These are phyloP conservation scores for Denticeps clupeoides DNA, from an alignment of 2,797 vertebrate genomes.

Conservation along the genomic window DNA sequence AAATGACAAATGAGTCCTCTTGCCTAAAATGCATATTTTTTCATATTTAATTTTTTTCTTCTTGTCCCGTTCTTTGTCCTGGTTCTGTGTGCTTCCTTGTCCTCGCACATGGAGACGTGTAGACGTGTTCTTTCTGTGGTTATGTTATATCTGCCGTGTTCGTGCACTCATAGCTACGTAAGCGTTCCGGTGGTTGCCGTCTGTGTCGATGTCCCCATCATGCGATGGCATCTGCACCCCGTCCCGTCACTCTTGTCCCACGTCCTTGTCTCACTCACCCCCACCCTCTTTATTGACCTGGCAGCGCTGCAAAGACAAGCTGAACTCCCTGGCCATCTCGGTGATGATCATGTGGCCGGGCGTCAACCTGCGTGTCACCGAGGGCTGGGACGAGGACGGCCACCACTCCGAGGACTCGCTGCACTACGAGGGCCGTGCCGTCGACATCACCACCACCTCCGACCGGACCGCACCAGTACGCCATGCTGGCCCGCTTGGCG, in stretches of 20 bases:
- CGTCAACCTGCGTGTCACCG: conserved; percentile 90
- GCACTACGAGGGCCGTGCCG: conserved; percentile 89
- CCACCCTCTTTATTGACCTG: no score
- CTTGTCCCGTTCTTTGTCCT: background rate
- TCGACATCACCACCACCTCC: conserved; percentile 96
- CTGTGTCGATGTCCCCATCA: no score
- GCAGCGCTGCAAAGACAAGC: conserved; percentile 96
- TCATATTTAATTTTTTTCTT: background rate
- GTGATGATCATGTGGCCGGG: conserved; percentile 99
- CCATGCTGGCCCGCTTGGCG: conserved; percentile 88
- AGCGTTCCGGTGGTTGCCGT: no score
- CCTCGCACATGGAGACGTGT: no score
- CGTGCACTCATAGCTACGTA: no score
- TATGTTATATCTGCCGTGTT: no score
- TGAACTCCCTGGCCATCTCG: conserved; percentile 94
- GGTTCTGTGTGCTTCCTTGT: no score
- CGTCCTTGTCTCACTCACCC: no score
- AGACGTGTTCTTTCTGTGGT: no score
- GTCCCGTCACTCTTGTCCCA: no score
- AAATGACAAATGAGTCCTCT: no score
- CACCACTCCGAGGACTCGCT: conserved; percentile 92
- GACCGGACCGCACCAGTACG: conserved; percentile 89
- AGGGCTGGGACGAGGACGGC: conserved; percentile 97
- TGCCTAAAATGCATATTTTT: background rate
- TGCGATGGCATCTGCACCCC: no score